Evolutionary conservation across 2,797 vertebrate species (phyloP), one percentile per base, ranked within the genome.

Genomic region (Lophotriccus pileatus): DNA sequence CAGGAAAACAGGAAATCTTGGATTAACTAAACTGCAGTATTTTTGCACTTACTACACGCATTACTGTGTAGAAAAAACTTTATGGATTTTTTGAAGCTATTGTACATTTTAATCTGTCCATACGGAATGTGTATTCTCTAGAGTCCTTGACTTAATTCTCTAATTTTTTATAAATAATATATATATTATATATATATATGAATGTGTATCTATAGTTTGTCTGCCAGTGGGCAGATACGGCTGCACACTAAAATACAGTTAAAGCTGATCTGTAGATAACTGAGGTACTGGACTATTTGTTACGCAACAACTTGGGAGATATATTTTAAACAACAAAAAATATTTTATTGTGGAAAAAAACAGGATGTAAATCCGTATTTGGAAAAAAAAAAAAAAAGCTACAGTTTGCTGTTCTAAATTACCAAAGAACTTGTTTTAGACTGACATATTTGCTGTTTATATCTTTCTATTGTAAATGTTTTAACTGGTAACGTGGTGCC

Each of bases 341-440:
- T 96, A 96, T 96, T 96, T 97, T 97, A 97, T 97, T 96, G 92
- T 87, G 94, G 91, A 84, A 89, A 86, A 97, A 97, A 93, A 3
- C 95, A 96, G 97, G 98, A 98, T 98, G 98, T 98, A 98, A 98
- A 98, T 98, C 98, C 98, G 13, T 98, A 98, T 98, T 97, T 97
- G 97, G 92, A 15, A 62, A 89, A 91, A 69, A 85, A 89, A 90
- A 69, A 85, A 66, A 90, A 94, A 74, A 87, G 13, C 89, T 96
- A 87, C 27, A 21, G 93, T 96, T 97, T 95, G 95, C 98, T 98
- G 98, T 99, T 98, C 98, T 98, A 98, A 98, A 98, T 98, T 98
- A 99, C 99, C 99, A 99, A 99, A 99, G 99, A 99, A 98, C 98
- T 98, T 97, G 87, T 98, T 97, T 97, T 98, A 97, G 97, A 95